Evolutionary conservation across 2,888 invertebrate genomes (phyloP).

Genomic region (Dione juno): DNA sequence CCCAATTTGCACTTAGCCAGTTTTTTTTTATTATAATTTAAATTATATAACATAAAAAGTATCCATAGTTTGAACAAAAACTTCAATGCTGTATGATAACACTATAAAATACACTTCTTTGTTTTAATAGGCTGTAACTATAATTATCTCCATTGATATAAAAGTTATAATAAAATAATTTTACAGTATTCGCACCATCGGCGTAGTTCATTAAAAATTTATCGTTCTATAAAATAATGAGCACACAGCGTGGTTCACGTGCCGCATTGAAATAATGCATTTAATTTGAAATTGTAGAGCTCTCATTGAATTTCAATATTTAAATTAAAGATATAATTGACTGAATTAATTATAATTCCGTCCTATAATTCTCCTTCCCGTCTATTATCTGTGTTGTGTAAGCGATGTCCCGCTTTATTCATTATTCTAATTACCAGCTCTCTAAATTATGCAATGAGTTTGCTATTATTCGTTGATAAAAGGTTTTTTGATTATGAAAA

Average conservation of each 20-base stretch:
- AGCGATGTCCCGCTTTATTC: conserved; percentile 29
- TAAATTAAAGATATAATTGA: conserved; percentile 51
- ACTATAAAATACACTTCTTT: not conserved
- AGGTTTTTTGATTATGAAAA: not conserved
- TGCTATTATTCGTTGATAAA: not conserved
- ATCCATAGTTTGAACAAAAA: not conserved
- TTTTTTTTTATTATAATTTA: too few relatives aligned
- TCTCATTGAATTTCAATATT: conserved; percentile 57
- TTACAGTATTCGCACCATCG: conserved; percentile 47
- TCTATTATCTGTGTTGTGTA: conserved; percentile 32
- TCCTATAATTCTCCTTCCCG: conserved; percentile 33
- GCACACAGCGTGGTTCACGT: conserved; percentile 52
- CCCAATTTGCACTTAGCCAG: too few relatives aligned
- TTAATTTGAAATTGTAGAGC: conserved; percentile 55
- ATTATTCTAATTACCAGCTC: conserved; percentile 33
- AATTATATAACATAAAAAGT: too few relatives aligned
- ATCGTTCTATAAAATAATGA: conserved; percentile 59
- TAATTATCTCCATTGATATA: conserved; percentile 14
- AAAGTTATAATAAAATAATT: conserved; percentile 50
- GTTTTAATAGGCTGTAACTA: conserved; percentile 11
- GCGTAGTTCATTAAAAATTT: conserved; percentile 57
- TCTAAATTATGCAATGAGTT: conserved; percentile 4
- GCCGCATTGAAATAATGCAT: conserved; percentile 52
- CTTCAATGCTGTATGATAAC: not conserved
- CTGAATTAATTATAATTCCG: conserved; percentile 40